Evolutionary conservation across 2,797 vertebrate species (phyloP), one percentile per base, ranked within the genome.

Genomic region (Cynopterus sphinx): DNA sequence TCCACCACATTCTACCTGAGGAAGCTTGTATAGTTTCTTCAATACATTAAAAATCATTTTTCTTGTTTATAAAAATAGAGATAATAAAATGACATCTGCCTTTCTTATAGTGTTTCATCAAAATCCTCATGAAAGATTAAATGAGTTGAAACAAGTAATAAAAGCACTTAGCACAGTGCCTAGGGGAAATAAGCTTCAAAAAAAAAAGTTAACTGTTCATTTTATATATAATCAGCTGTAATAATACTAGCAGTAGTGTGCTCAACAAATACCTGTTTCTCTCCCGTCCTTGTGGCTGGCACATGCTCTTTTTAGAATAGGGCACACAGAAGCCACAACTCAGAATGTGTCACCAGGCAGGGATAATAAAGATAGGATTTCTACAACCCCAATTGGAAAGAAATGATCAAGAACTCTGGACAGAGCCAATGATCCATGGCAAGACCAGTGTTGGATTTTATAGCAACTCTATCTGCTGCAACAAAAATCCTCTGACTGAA

Each of bases 31-130:
- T 26, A 61, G 21, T 89, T 68, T 89, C 41, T 59, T 61, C 83
- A 94, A 83, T 53, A 84, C 16, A 59, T 81, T 36, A 78, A 81
- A 83, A 91, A 74, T n/a, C 9, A 67, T 10, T 92, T 83, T 65
- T 31, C 63, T 65, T 83, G 24, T 59, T 73, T 79, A n/a, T 39
- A 92, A 89, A 92, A 51, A 31, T 51, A 74, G 19, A 31, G 83
- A 86, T 68, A 74, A 57, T 84, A 78, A 70, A 75, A 91, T 49
- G 57, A 51, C 3, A 16, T 53, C 51, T 90, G 33, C 33, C 31
- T 26, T 67, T 86, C 28, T 89, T 86, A 90, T 2, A 63, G 2
- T 21, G n/a, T 87, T 82, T 87, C 39, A 65, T 65, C n/a, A 33
- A 95, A 85, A 65, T 24, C 51, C 24, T 71, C 49, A 85, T 67